Percentiles rank a stretch among this genome's conserved stretches.
Conservation (phyloP, 2,888 invertebrate genomes). For the Ypsolopha sequella region DNA sequence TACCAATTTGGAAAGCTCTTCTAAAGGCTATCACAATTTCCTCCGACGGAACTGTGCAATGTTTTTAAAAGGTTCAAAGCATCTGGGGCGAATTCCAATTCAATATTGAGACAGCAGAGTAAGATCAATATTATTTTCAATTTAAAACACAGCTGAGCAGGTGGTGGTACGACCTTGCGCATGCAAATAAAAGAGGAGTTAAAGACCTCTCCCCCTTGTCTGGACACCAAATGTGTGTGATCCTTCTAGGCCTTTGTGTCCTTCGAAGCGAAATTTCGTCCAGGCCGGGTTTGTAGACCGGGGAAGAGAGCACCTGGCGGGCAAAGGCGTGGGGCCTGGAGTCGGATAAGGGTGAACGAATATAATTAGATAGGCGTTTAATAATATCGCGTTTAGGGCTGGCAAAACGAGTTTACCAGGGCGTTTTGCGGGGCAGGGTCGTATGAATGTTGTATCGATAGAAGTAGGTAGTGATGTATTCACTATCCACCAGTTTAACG, state of each 20-base stretch:
- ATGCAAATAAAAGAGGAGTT: constrained; percentile 43
- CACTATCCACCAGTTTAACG: no score
- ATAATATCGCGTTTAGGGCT: no score
- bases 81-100: no score
- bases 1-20: neutral
- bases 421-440: no score
- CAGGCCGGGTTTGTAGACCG: neutral
- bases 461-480: no score
- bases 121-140: neutral
- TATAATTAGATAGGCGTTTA: no score
- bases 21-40: neutral
- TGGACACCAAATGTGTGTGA: constrained; percentile 9
- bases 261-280: constrained; percentile 1
- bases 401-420: no score
- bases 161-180: constrained; percentile 41
- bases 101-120: neutral
- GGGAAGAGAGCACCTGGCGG: neutral
- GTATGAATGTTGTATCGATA: no score
- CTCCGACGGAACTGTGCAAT: neutral
- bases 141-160: constrained; percentile 20
- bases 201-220: constrained; percentile 29
- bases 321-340: no score
- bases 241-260: neutral
- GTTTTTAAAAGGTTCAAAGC: no score
- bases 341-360: no score